phyloP scores from a whole-genome alignment of 2,113 vertebrate genomes.

The Mustela nigripes region DNA sequence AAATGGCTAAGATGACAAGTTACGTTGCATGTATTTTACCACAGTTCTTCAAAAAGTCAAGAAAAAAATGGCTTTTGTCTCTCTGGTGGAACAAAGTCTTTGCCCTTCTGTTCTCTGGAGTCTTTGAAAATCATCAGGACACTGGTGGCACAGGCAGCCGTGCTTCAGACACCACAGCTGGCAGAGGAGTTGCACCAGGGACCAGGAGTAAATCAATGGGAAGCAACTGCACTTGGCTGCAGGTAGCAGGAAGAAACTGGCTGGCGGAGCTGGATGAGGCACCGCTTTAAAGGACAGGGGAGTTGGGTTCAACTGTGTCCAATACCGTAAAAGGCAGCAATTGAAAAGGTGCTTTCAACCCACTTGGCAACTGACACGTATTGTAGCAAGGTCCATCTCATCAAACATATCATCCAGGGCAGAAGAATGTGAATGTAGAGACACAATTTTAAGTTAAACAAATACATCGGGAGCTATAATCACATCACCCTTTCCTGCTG shows the following conservation, averaged over 20 bases:
- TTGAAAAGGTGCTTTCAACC: conserved; percentile 44
- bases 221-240: background rate
- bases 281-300: background rate
- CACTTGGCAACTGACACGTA: background rate
- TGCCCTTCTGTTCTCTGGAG: background rate
- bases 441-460: background rate
- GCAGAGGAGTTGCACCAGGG: background rate
- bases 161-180: background rate
- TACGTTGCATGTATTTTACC: background rate
- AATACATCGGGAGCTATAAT: background rate
- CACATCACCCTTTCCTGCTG: background rate
- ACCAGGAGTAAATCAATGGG: background rate
- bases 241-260: background rate
- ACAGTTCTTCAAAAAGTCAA: background rate
- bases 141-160: background rate
- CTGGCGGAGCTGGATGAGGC: background rate
- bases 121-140: background rate
- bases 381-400: background rate
- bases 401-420: background rate
- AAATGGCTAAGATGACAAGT: background rate
- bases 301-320: background rate
- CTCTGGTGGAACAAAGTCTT: background rate
- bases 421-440: background rate
- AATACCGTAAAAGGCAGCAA: background rate
- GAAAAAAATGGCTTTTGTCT: background rate